Evolutionary conservation across 1,140 invertebrate genomes (phyloP), one percentile per base, ranked within the genome.

Genomic region (Cyphomyrmex costatus): DNA sequence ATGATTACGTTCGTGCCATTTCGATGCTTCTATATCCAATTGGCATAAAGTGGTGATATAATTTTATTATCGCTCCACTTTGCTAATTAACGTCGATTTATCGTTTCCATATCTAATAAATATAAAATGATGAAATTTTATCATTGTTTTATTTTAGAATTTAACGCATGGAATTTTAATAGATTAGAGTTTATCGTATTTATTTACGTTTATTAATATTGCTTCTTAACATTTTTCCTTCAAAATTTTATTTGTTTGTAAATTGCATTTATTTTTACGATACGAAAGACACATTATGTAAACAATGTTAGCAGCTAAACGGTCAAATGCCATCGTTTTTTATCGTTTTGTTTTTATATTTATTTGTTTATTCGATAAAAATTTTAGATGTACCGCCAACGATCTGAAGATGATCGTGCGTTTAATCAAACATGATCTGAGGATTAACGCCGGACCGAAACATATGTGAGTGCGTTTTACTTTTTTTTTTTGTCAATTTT

Each of bases 361-460:
- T 24, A 42, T 14, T 56, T 7, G 74, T 76, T 74, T 53, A 36
- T 68, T 10, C 24, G 30, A 66, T 61, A 51, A 30, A 74, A 56
- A 85, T 95, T 95, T 80, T 84, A 98, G 97, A 93, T 98, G 98
- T 90, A 98, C 98, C 19, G 93, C 95, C 2, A 96, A 98, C 93
- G 98, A 99, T 94, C 94, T 99, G 68, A 98, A 97, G 95, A 98
- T 97, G 96, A 95, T 99, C 10, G 97, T 99, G 12, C 95, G 98
- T 19, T 94, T 99, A 51, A 97, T 99, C 8, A 99, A 98, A 95
- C 98, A 98, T 91, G 98, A 99, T 95, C 95, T 99, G 61, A 95
- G 98, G 89, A 99, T 99, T 77, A 98, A 98, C 93, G 97, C 98
- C 53, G 98, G 98, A 6, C 97, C 98, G 2, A 98, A 99, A 94